Evolutionary conservation across 2,113 vertebrate genomes (phyloP).

Genomic region (Sinocyclocheilus maitianheensis): DNA sequence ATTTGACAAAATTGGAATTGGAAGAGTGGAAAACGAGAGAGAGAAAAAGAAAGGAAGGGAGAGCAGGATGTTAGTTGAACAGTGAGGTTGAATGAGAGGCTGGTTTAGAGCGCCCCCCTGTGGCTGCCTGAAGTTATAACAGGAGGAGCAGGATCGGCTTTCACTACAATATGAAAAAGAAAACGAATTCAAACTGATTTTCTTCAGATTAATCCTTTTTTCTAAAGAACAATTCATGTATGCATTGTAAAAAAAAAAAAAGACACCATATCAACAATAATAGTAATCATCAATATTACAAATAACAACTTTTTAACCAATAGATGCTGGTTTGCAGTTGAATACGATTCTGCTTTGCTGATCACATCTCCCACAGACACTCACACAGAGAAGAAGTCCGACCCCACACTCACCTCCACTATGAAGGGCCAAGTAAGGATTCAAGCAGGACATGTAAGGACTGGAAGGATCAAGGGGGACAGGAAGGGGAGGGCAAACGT

Average conservation of each 20-base stretch:
- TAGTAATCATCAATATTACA: conserved; percentile 70
- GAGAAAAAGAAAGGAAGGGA: conserved; percentile 26
- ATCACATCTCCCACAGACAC: conserved; percentile 66
- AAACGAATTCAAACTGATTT: conserved; percentile 36
- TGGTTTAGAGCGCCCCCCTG: conserved; percentile 62
- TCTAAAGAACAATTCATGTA: conserved; percentile 61
- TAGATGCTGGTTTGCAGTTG: conserved; percentile 67
- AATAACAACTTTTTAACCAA: conserved; percentile 67
- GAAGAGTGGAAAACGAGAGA: background rate
- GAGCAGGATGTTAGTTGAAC: conserved; percentile 45
- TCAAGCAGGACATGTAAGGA: background rate
- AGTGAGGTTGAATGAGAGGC: conserved; percentile 57
- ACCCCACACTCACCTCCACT: conserved; percentile 7
- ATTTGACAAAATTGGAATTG: background rate
- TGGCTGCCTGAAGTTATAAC: conserved; percentile 66
- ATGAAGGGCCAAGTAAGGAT: conserved; percentile 1
- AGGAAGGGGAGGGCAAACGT: background rate
- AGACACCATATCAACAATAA: conserved; percentile 73
- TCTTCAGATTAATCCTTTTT: conserved; percentile 35
- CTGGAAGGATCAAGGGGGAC: background rate
- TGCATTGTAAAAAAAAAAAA: conserved; percentile 57
- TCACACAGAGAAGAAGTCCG: conserved; percentile 38
- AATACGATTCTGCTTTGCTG: conserved; percentile 70
- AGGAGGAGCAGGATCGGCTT: conserved; percentile 60
- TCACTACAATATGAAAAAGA: conserved; percentile 49